Evolutionary conservation across 2,797 vertebrate species (phyloP).

Genomic region (Megaceryle alcyon): DNA sequence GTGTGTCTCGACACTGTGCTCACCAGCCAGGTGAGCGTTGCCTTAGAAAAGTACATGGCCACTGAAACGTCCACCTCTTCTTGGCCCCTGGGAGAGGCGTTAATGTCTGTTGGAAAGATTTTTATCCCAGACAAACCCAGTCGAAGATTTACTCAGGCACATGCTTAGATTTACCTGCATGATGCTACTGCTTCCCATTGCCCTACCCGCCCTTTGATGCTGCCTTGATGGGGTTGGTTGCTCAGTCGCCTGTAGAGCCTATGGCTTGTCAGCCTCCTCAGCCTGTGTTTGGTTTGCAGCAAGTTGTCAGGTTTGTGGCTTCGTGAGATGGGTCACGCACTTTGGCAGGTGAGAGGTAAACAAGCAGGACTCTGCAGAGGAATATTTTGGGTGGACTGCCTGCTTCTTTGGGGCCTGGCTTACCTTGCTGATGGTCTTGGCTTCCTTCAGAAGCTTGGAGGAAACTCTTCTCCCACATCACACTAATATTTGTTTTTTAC

Average conservation of each 20-base stretch:
- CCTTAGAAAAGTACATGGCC: not conserved
- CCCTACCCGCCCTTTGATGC: not conserved
- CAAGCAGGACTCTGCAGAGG: not conserved
- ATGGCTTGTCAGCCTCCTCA: not conserved
- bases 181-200: not conserved
- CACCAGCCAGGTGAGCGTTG: not conserved
- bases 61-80: not conserved
- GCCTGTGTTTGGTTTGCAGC: rapidly evolving
- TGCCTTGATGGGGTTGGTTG: no score
- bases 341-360: not conserved
- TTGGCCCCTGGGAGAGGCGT: not conserved
- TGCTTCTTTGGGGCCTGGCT: not conserved
- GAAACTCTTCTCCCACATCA: not conserved
- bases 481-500: not conserved
- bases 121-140: not conserved
- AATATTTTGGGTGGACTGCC: no score
- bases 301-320: rapidly evolving
- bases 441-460: not conserved
- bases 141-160: not conserved
- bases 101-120: not conserved
- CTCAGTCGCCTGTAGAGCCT: not conserved
- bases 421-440: not conserved
- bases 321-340: rapidly evolving
- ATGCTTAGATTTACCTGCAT: not conserved
- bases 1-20: not conserved